Evolutionary conservation across 2,888 invertebrate species (phyloP), one percentile per base, ranked within the genome.

Genomic region (Mystacides longicornis): DNA sequence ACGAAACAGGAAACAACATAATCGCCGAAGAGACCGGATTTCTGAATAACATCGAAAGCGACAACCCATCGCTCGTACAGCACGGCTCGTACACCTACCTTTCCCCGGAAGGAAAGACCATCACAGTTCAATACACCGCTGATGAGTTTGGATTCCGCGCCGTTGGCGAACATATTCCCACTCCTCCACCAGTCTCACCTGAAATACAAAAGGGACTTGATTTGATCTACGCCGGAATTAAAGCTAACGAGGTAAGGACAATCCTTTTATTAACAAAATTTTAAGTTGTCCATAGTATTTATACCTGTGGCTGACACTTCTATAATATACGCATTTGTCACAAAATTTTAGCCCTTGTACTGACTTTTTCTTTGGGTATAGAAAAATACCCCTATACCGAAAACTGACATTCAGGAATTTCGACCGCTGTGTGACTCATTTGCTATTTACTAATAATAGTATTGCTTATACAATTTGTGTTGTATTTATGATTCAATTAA

Each of bases 171-270:
- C 90, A 90, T 68, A 82, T 90, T 66, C 90, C 90, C 60, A 90
- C 90, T 51, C 86, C 89, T 59, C 89, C 90, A 14, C 89, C 90
- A 59, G 85, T 89, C 22, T 88, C 89, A 52, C 80, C 85, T 60
- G 90, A 89, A 76, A 89, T 90, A 66, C 91, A 91, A 72, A 90
- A 89, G 69, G 89, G 90, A 53, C 78, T 92, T 59, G 91, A 91
- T 70, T 82, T 90, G 67, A 92, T 92, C 71, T 91, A 85, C 70
- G 89, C 88, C 56, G 89, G 89, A 65, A 91, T 91, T 63, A 84
- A 83, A 67, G 75, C 77, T 47, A 77, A 77, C 62, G 64, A 66
- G 69, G 76, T 77, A 68, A 66, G 54, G 57, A 22, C 43, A n/a
- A 49, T 33, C 20, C 49, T 5, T 45, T 16, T n/a, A 3, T 20